Evolutionary conservation across 1,140 invertebrate genomes (phyloP), one percentile per base, ranked within the genome.

Genomic region (Bombus haemorrhoidalis): DNA sequence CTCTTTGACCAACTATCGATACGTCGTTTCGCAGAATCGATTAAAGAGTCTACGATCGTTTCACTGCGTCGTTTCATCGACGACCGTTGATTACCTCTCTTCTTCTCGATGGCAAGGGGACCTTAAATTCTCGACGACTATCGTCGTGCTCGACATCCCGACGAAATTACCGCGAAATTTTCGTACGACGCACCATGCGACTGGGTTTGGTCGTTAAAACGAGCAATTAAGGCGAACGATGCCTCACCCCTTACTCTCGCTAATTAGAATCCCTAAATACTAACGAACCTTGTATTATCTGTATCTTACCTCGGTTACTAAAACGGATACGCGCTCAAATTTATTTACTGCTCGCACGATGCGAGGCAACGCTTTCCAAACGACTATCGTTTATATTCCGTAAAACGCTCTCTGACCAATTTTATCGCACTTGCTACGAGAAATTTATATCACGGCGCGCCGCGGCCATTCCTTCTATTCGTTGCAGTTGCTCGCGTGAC

Each of bases 81-180:
- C 80, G 53, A 74, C 25, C 72, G 69, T 73, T 82, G 84, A 86
- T 86, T 82, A 64, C 71, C 72, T 62, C 74, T 80, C 80, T 82
- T 76, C 59, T 75, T 64, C 47, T 15, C 72, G 39, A n/a, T 12
- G 39, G 13, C 15, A 15, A 18, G 75, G 57, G 57, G 34, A 32
- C n/a, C 53, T 85, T 81, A 74, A 85, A 81, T 85, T 80, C 34
- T 66, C 57, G 57, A 75, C 57, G 76, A 81, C 71, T 41, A 86
- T 81, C 84, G 64, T 81, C 84, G 43, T 34, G 47, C 57, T 41
- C 77, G 47, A 53, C 77, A 12, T 71, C 34, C 47, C 57, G 79
- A 62, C 59, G 84, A 73, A 86, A 86, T 86, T 86, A 86, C 84
- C 64, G 43, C n/a, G 72, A 80, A 76, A 86, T 86, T 86, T 86